Base-by-base conservation (phyloP, 2,888 invertebrate genomes). In the Netelia melanura region DNA sequence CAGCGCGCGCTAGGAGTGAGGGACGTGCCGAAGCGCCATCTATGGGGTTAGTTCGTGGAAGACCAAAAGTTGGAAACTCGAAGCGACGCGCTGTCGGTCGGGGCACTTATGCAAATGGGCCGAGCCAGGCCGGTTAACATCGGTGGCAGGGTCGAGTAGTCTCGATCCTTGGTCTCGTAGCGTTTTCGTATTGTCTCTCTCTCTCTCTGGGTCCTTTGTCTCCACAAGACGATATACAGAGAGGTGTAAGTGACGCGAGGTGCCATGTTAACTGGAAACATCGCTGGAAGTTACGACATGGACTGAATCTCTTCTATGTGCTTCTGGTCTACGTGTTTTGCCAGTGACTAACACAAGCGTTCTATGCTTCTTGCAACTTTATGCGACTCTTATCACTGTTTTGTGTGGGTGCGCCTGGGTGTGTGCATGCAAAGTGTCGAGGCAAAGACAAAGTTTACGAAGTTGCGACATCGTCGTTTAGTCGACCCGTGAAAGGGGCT, bases 21-120 rank as follows among this genome's bases (percentile, higher is more conserved):
- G 21, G 17, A 25, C 30, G 21, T 61, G 70, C 21, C n/a, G 54
- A 52, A 70, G 78, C 30, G 2, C 25, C 11, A 30, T 67, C 65
- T 56, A 44, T 58, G 48, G 48, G 48, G 1, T 48, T 48, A 48
- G 48, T 14, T 10, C 30, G 5, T 10, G 3, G 48, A 11, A 6
- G 48, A 68, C 62, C 23, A 74, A 84, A 81, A 84, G 81, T 84
- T 84, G 67, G 72, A 81, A 84, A 84, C 81, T 84, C 67, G 74
- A 81, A 74, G 68, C 62, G 80, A 74, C 74, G 76, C 48, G 77
- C 58, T 48, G 74, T 79, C 70, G 75, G 61, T 78, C 56, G 71
- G 52, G 77, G 68, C 84, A 84, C 80, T 84, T 84, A 77, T 84
- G 84, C 81, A 84, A 84, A 84, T 84, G 81, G 84, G 77, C 56